Percentiles rank a stretch among this genome's conserved stretches.
These are phyloP conservation scores for Diachrysia chrysitis DNA, from an alignment of 2,888 invertebrate species.

Conservation along the genomic window DNA sequence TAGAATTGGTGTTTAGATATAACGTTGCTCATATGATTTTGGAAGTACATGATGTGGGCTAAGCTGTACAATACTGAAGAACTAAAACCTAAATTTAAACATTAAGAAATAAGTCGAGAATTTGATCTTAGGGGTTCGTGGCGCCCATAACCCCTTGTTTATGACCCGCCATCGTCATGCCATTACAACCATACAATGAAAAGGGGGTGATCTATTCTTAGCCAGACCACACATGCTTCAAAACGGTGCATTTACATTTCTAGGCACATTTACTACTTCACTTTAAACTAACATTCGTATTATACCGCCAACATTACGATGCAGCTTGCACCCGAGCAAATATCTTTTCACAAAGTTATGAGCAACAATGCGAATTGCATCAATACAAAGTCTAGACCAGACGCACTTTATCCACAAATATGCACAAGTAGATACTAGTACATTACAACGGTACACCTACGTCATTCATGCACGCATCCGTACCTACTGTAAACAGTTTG, in stretches of 20 bases:
- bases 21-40: too few relatives aligned
- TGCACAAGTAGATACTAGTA: conserved; percentile 41
- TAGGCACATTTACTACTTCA: conserved; percentile 29
- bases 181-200: conserved; percentile 9
- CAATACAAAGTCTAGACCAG: conserved; percentile 33
- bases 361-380: conserved; percentile 38
- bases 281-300: conserved; percentile 45
- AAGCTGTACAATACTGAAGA: too few relatives aligned
- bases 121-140: background rate
- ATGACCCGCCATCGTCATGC: background rate
- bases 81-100: too few relatives aligned
- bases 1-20: too few relatives aligned
- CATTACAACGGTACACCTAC: conserved; percentile 63
- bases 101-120: background rate
- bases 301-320: conserved; percentile 56
- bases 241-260: conserved; percentile 32
- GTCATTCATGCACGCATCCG: conserved; percentile 65
- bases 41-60: too few relatives aligned
- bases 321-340: conserved; percentile 43
- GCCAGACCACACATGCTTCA: conserved; percentile 19
- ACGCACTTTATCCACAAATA: conserved; percentile 36
- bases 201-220: conserved; percentile 12
- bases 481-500: conserved; percentile 72
- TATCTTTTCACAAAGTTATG: conserved; percentile 38
- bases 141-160: background rate